Base-by-base conservation (phyloP, 2,888 invertebrate genomes). In the Mythimna ferrago region DNA sequence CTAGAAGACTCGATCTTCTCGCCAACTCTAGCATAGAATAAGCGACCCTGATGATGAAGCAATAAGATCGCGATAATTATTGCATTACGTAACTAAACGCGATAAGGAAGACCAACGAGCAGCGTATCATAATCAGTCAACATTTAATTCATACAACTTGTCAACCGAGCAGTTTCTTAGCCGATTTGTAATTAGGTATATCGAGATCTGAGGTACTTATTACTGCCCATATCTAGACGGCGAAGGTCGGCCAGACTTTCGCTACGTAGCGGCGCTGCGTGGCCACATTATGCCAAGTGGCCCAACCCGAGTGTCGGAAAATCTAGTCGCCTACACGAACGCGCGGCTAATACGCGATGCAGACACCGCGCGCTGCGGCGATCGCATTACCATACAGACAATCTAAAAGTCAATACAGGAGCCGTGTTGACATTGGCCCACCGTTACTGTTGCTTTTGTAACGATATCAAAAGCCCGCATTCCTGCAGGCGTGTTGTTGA, bases 201-300 rank as follows among this genome's bases (percentile, higher is more conserved):
- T 91, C 92, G 83, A 91, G 91, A 89, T 88, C 88, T 87, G 89
- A 90, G 89, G 90, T 92, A 92, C 90, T 91, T 91, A 92, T 90
- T 91, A 89, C 91, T 92, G 91, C 89, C 94, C 93, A 94, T 95
- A 95, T 94, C 94, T 91, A 94, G 95, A 87, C 89, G 87, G 87
- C 90, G 96, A 96, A 96, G 96, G 96, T 94, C 96, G 93, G 89
- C 92, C 81, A 95, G 94, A 96, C 95, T 96, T 96, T 96, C 96
- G 95, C 96, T 94, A 88, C 88, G 88, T 86, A 86, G 87, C 84
- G 84, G 84, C 86, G 83, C 85, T 83, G 89, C 85, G 87, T 87
- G 89, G 90, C 90, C 87, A 90, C 89, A 92, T 92, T 92, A 92
- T 90, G 88, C 91, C 73, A 91, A 90, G 89, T 89, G 90, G 92